phyloP scores from a whole-genome alignment of 2,888 invertebrate species.

The Pilophorus perplexus region DNA sequence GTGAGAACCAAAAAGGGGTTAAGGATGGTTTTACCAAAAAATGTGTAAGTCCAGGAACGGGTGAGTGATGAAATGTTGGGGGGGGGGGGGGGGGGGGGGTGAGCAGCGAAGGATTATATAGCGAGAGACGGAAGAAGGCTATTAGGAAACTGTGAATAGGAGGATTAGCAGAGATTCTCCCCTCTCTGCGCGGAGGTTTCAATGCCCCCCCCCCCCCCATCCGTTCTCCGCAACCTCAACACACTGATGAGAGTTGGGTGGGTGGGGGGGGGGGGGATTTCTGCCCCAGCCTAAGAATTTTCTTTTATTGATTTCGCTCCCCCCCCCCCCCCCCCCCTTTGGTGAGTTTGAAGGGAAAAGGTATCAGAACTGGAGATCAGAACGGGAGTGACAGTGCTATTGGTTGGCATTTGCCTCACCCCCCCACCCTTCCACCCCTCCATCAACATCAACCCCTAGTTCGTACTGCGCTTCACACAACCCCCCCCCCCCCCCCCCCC shows the following conservation, averaged over 20 bases:
- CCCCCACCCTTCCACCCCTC: conserved; percentile 10
- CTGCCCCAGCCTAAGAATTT: conserved; percentile 33
- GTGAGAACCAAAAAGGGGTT: conserved; percentile 4
- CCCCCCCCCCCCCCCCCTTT: conserved; percentile 35
- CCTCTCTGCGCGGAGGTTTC: background rate
- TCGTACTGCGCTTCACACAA: background rate
- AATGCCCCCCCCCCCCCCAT: too few species aligned
- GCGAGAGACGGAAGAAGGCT: conserved; percentile 36
- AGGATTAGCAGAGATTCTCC: conserved; percentile 43
- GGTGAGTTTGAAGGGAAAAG: conserved; percentile 29
- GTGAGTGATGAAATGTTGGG: background rate
- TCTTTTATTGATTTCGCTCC: conserved; percentile 47
- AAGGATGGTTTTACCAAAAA: conserved; percentile 13
- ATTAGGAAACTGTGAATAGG: conserved; percentile 42
- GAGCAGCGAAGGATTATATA: conserved; percentile 23
- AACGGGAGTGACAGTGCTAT: conserved; percentile 44
- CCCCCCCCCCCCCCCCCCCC: conserved; percentile 45
- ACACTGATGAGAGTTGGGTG: conserved; percentile 14
- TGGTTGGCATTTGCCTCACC: conserved; percentile 44
- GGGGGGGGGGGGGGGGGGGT: conserved; percentile 16
- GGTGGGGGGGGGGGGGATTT: conserved; percentile 40
- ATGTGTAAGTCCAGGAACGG: conserved; percentile 28
- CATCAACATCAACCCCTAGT: background rate
- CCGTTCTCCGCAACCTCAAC: too few species aligned
- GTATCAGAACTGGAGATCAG: conserved; percentile 45